Evolutionary conservation across 1,140 invertebrate genomes (phyloP).

Genomic region (Eriosoma lanigerum): DNA sequence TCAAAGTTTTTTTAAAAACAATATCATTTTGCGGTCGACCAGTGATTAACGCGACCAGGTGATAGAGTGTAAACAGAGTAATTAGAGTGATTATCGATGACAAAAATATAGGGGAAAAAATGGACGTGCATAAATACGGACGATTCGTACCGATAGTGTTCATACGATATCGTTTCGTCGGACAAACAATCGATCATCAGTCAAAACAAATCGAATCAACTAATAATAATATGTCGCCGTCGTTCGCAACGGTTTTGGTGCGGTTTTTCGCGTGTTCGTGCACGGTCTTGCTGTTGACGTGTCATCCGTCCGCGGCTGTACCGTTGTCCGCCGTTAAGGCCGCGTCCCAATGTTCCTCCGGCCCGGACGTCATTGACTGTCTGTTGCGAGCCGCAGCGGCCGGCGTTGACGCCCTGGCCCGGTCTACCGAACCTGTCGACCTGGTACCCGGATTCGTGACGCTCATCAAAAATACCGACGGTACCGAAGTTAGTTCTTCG

Average conservation of each 20-base stretch:
- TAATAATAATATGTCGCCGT: neutral
- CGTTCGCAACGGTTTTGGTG: neutral
- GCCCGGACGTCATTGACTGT: conserved; percentile 3
- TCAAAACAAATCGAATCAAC: neutral
- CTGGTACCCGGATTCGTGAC: conserved; percentile 12
- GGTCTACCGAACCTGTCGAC: conserved; percentile 34
- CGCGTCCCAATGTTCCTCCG: neutral
- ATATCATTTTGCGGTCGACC: conserved; percentile 4
- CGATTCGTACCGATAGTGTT: neutral
- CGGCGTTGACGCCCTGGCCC: conserved; percentile 11
- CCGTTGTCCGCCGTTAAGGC: conserved; percentile 3
- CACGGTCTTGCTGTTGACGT: neutral
- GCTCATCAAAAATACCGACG: neutral
- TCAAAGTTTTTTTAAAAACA: no score
- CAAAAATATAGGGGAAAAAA: neutral
- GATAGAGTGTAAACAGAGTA: neutral
- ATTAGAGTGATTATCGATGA: neutral
- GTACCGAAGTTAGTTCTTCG: neutral
- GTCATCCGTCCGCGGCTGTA: neutral
- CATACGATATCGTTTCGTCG: neutral
- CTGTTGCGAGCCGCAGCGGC: neutral
- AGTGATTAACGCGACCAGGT: neutral
- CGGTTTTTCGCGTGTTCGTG: neutral
- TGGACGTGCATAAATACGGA: conserved; percentile 9
- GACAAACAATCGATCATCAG: neutral